Conservation (phyloP, 2,797 vertebrate genomes). For the Vespertilio murinus region DNA sequence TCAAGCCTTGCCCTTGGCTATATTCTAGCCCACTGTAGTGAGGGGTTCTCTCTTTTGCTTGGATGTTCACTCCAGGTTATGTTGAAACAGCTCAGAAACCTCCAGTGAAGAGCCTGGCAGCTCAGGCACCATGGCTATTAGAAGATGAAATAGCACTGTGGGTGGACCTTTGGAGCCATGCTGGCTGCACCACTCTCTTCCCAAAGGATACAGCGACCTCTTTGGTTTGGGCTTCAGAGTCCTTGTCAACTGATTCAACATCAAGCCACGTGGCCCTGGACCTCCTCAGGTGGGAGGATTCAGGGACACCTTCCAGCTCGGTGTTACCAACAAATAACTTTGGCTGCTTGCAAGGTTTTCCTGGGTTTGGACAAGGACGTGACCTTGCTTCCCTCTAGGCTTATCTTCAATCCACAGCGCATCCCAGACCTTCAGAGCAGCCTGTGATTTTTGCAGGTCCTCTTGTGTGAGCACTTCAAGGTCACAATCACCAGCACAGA, state of each 20-base stretch:
- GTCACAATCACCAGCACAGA: conserved; percentile 65
- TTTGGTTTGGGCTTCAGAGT: not conserved
- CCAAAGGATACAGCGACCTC: not conserved
- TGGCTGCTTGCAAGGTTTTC: conserved; percentile 6
- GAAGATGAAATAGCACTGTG: not conserved
- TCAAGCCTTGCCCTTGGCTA: not conserved
- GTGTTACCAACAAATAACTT: not conserved
- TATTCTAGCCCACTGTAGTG: not conserved
- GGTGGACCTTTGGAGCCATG: not conserved
- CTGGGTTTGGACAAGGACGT: not conserved
- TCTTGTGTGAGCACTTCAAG: conserved; percentile 61
- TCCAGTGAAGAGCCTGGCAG: not conserved
- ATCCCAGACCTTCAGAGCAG: conserved; percentile 27
- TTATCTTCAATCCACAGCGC: conserved; percentile 61
- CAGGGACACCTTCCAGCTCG: not conserved
- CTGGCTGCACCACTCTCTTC: not conserved
- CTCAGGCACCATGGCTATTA: not conserved
- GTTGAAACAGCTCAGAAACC: not conserved
- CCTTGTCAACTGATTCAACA: not conserved
- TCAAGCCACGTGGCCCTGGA: not conserved
- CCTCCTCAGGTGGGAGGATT: not conserved
- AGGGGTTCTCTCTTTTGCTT: not conserved
- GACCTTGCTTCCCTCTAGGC: conserved; percentile 51
- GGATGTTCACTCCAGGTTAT: not conserved
- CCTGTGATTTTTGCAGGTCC: conserved; percentile 55